Evolutionary conservation across 1,140 invertebrate species (phyloP), one percentile per base, ranked within the genome.

Genomic region (Pissodes strobi): DNA sequence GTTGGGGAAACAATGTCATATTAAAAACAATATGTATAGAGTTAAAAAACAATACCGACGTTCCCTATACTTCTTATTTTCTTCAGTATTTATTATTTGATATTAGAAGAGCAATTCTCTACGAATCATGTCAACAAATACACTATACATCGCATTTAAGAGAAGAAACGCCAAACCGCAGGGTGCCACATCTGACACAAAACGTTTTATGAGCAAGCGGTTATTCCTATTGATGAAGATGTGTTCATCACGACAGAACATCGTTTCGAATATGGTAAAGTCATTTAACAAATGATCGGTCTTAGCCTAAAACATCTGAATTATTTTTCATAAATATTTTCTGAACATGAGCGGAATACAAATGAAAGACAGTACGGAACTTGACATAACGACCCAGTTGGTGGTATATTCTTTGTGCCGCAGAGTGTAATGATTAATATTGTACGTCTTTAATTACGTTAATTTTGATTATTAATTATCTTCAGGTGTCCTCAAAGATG

Each of bases 321-420:
- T 55, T 55, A 55, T 55, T 55, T 55, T 55, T 55, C 52, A 55
- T 55, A 55, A 39, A 55, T 55, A 22, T 21, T 55, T 39, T 27
- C 52, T 21, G 52, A 12, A 55, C 18, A 27, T 39, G 23, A 39
- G n/a, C 21, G n/a, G 34, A 55, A 55, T 55, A 55, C 37, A 55
- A 55, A 55, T 55, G 52, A 55, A 55, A 13, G 34, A 39, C 37
- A 55, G 52, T 55, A 55, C 52, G 37, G 34, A 38, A 21, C 52
- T 39, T 55, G 52, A 55, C 52, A 39, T 55, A 55, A 55, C 38
- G 52, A 55, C 52, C 13, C 34, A 34, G 52, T 22, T 55, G 52
- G 52, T 55, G 52, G 52, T 55, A 39, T 23, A 55, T 55, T 55
- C 52, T 55, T 55, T 23, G 12, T 10, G 21, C 21, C 49, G 52